A percentile compares a stretch with the other conserved stretches of the same genome.
Conservation (phyloP, 2,888 invertebrate genomes). For the Parapristionchus giblindavisi region DNA sequence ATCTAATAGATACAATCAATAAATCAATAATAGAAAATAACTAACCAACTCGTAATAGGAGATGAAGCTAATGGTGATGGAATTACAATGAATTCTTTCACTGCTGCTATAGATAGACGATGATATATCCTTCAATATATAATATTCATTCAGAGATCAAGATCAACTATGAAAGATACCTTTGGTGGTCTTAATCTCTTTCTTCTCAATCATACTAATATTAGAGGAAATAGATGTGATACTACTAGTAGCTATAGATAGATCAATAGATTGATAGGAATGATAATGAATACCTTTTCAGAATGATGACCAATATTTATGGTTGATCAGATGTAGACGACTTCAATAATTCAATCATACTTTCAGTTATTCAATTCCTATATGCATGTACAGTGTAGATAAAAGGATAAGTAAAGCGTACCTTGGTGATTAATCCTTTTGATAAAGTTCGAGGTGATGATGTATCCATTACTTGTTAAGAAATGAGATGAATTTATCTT, state of each 20-base stretch:
- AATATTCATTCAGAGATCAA: neutral
- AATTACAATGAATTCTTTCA: conserved; percentile 10
- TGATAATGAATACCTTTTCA: conserved; percentile 7
- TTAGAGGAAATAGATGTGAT: too few relatives aligned
- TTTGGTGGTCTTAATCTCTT: conserved; percentile 11
- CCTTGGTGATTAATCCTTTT: too few relatives aligned
- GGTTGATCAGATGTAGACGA: conserved; percentile 12
- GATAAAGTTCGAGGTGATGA: too few relatives aligned
- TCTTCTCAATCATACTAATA: conserved; percentile 8
- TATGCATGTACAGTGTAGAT: too few relatives aligned
- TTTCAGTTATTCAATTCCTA: too few relatives aligned
- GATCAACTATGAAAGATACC: neutral
- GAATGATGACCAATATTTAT: neutral
- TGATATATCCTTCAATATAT: too few relatives aligned
- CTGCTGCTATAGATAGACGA: conserved; percentile 13
- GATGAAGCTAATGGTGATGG: neutral
- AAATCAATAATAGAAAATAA: neutral
- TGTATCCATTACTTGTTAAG: too few relatives aligned
- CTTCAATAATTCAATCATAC: neutral
- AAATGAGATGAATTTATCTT: too few relatives aligned
- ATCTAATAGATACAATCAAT: neutral
- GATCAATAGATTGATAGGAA: neutral
- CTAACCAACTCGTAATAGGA: neutral
- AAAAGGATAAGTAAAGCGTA: too few relatives aligned
- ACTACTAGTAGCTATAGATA: too few relatives aligned